Evolutionary conservation across 2,113 vertebrate genomes (phyloP), one percentile per base, ranked within the genome.

Genomic region (Sinosuthora webbiana): DNA sequence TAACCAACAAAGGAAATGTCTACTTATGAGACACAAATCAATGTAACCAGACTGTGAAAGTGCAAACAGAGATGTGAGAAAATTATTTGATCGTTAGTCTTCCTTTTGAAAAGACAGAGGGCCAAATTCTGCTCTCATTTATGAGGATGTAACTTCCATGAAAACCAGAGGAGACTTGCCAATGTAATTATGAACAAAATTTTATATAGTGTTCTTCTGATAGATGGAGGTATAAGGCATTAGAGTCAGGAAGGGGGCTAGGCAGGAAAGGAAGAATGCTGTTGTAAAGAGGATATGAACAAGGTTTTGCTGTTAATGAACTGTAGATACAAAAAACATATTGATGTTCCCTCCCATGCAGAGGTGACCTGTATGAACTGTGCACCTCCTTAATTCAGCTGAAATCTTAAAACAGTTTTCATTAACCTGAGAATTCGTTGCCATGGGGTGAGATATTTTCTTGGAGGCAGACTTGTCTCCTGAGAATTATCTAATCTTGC

Each of bases 11-110:
- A 98, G 97, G 97, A 98, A 98, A 97, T 85, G 95, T 97, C 97
- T 97, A 94, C 97, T 98, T 98, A 98, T 62, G 97, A 97, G 96
- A 98, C 97, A 98, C 98, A 97, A 98, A 98, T 98, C 98, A 98
- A 98, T 98, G 98, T 96, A 96, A 97, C 94, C 97, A 98, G 97
- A 97, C 97, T 97, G 97, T 35, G 81, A 98, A 98, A 98, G 96
- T 97, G 90, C 98, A 98, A 98, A 98, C 97, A 97, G 97, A 97
- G 97, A 98, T 98, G 98, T 98, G 98, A 98, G 98, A 98, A 97
- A 98, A 98, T 97, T 97, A 98, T 97, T 97, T 98, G 98, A 95
- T 98, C 92, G 24, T 97, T 97, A 97, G 94, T 96, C 97, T 97
- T 97, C 86, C 89, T 89, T 95, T 96, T 88, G 93, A 97, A 96